A percentile compares a stretch with the other conserved stretches of the same genome.
Conservation (phyloP, 2,797 vertebrate genomes). For the Anisognathus igniventris region DNA sequence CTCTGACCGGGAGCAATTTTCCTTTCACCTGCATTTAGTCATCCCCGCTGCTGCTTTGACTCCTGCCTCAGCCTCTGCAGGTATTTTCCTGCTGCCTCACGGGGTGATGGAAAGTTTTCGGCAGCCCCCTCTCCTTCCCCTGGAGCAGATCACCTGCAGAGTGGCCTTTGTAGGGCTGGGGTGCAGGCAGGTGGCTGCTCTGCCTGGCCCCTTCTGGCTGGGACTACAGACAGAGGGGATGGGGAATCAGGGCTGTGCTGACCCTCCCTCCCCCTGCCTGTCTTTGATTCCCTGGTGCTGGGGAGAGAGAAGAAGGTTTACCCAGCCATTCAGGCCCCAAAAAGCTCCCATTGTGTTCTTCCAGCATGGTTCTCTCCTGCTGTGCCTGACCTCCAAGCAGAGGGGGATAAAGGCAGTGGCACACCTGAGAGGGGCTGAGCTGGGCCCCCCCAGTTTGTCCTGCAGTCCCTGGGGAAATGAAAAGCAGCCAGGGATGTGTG, state of each 20-base stretch:
- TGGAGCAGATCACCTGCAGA: constrained; percentile 24
- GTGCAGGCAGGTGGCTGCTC: not conserved
- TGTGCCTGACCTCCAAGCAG: not conserved
- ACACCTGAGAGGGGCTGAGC: not conserved
- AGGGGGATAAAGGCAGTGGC: accelerated
- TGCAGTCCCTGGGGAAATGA: not conserved
- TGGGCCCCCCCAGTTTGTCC: not conserved
- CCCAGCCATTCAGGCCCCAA: too few relatives aligned
- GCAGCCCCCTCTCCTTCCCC: not conserved
- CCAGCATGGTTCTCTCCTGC: not conserved
- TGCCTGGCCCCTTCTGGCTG: not conserved
- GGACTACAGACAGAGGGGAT: not conserved
- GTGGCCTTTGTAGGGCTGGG: not conserved
- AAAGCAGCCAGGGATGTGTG: not conserved
- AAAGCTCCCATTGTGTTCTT: not conserved
- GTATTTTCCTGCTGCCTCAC: not conserved
- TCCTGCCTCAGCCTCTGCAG: not conserved
- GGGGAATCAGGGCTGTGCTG: not conserved
- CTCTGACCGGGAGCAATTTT: not conserved
- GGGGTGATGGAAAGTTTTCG: not conserved
- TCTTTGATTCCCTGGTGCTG: not conserved
- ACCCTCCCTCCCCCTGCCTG: not conserved
- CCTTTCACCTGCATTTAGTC: not conserved
- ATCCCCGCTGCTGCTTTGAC: not conserved
- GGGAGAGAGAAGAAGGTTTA: not conserved